Conservation (phyloP, 2,888 invertebrate species). For the Mesorhabditis sp. region DNA sequence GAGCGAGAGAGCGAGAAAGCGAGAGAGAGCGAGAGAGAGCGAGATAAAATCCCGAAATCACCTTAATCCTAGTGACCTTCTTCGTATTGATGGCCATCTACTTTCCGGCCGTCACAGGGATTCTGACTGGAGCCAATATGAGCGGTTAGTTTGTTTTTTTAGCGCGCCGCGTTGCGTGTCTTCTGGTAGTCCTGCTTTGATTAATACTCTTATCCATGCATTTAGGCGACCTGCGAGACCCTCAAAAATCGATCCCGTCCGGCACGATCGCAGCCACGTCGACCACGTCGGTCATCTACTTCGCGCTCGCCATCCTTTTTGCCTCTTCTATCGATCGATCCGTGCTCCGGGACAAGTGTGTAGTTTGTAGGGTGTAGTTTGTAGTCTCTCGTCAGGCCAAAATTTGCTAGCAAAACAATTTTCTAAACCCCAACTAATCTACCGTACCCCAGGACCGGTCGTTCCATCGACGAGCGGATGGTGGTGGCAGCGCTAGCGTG, state of each 20-base stretch:
- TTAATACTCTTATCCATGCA: background rate
- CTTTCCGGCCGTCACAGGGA: constrained; percentile 99
- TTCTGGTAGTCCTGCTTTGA: background rate
- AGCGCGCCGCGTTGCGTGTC: background rate
- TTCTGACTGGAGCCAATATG: constrained; percentile 97
- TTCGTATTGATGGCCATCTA: constrained; percentile 96
- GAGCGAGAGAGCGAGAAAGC: too few species aligned
- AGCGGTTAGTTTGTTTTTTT: constrained; percentile 66
- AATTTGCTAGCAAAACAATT: background rate
- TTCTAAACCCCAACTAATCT: background rate
- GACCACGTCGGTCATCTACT: constrained; percentile 90
- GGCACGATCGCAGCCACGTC: constrained; percentile 94
- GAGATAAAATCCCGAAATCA: background rate
- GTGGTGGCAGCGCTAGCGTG: constrained; percentile 96
- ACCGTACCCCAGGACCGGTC: constrained; percentile 75
- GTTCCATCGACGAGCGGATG: constrained; percentile 88
- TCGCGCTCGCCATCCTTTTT: constrained; percentile 77
- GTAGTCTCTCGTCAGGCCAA: background rate
- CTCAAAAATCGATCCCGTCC: constrained; percentile 93
- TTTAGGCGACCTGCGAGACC: constrained; percentile 87
- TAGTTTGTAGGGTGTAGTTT: background rate
- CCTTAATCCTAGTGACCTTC: constrained; percentile 70
- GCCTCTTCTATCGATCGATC: constrained; percentile 87
- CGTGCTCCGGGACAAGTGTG: constrained; percentile 89
- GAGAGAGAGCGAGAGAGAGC: too few species aligned